phyloP scores from a whole-genome alignment of 2,888 invertebrate species.

The Hoplodrina blanda region DNA sequence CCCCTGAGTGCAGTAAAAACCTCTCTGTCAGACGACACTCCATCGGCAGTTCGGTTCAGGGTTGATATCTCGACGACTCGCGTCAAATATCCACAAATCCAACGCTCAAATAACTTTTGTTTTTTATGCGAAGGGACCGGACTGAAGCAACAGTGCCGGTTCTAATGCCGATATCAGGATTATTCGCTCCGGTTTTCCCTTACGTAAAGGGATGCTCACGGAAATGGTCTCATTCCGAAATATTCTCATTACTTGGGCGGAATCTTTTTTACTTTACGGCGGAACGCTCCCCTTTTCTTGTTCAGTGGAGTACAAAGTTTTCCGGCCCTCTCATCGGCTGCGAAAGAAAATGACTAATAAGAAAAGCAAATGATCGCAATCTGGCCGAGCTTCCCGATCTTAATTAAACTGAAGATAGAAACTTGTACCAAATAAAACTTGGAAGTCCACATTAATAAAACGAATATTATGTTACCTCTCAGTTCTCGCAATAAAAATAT shows the following conservation, averaged over 20 bases:
- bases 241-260: slow-evolving; percentile 85
- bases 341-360: slow-evolving; percentile 84
- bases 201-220: slow-evolving; percentile 73
- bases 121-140: slow-evolving; percentile 73
- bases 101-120: slow-evolving; percentile 75
- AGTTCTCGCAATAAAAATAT: slow-evolving; percentile 61
- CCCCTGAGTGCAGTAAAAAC: slow-evolving; percentile 86
- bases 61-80: slow-evolving; percentile 76
- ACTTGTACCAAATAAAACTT: slow-evolving; percentile 65
- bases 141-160: slow-evolving; percentile 68
- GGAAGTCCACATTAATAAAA: slow-evolving; percentile 48
- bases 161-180: slow-evolving; percentile 76
- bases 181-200: slow-evolving; percentile 72
- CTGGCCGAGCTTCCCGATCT: slow-evolving; percentile 73
- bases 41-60: slow-evolving; percentile 78
- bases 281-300: slow-evolving; percentile 78
- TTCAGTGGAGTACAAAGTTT: slow-evolving; percentile 81
- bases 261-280: slow-evolving; percentile 83
- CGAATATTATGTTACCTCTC: slow-evolving; percentile 41
- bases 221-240: slow-evolving; percentile 79
- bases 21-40: slow-evolving; percentile 79
- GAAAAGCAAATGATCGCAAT: slow-evolving; percentile 84
- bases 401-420: slow-evolving; percentile 81
- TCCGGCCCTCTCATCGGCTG: slow-evolving; percentile 76
- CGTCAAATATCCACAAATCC: slow-evolving; percentile 78